Evolutionary conservation across 2,113 vertebrate genomes (phyloP), one percentile per base, ranked within the genome.

Genomic region (Callorhinus ursinus): DNA sequence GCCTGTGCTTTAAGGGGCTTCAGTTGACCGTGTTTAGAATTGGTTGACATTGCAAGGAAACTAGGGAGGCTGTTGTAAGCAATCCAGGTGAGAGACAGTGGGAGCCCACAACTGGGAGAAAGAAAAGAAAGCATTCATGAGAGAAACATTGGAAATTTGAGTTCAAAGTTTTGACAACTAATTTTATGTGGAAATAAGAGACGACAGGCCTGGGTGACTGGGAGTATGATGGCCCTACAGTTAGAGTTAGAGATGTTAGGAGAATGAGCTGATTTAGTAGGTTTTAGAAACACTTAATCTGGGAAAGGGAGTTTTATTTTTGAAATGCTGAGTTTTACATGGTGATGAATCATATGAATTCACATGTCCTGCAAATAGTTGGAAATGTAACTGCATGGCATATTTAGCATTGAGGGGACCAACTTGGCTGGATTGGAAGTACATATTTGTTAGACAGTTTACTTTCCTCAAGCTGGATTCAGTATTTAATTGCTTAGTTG

Each of bases 221-320:
- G 61, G 61, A 69, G 33, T 81, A 1, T 59, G 49, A 79, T 72
- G n/a, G 61, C 33, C 90, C 69, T 92, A 21, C 51, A 59, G 51
- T 42, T 42, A 82, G 59, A 71, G 42, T n/a, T 42, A 79, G 59
- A 55, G 67, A 53, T 18, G 13, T 92, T 93, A 91, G 82, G 87
- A 93, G 49, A 90, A 90, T 65, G 83, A 93, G 84, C 90, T 88
- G 85, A 95, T 94, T 96, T 88, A 67, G 63, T 93, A 82, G 76
- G 63, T 95, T 96, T 93, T 59, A 59, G 93, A 87, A 97, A 90
- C 63, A 63, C 67, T 89, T 93, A 90, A 92, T 96, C 69, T 96
- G 92, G 94, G 63, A 69, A 97, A 97, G 71, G 63, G 83, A 94
- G n/a, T 72, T 96, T 97, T 97, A 96, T 96, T 97, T 98, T 97